A percentile compares a stretch with the other conserved stretches of the same genome.
Conservation (phyloP, 2,888 invertebrate genomes). For the Troides oblongomaculatus region DNA sequence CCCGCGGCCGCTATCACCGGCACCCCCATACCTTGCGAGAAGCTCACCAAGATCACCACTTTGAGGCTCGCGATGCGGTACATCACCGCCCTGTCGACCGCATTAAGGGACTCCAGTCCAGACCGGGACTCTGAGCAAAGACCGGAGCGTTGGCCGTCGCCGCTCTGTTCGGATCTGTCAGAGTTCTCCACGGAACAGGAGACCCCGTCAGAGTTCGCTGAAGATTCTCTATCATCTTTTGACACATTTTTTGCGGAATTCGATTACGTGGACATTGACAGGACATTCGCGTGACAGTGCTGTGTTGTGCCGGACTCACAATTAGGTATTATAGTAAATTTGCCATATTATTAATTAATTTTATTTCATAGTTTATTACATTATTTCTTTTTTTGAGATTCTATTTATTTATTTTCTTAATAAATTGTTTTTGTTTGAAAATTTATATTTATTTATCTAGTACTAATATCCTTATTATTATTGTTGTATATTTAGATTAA, state of each 20-base stretch:
- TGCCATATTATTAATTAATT: conserved; percentile 74
- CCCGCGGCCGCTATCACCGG: conserved; percentile 82
- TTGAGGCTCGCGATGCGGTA: conserved; percentile 92
- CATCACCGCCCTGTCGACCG: conserved; percentile 86
- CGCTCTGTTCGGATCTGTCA: conserved; percentile 77
- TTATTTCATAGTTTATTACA: conserved; percentile 55
- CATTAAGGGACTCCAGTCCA: conserved; percentile 73
- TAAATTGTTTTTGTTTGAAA: conserved; percentile 71
- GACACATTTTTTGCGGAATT: conserved; percentile 78
- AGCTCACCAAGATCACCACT: conserved; percentile 94
- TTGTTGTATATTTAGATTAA: not conserved
- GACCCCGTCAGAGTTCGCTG: conserved; percentile 73
- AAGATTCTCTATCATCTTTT: conserved; percentile 80
- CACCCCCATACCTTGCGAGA: conserved; percentile 82
- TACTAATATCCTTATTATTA: not conserved
- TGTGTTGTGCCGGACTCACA: conserved; percentile 47
- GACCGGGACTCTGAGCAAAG: conserved; percentile 49
- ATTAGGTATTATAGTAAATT: conserved; percentile 63
- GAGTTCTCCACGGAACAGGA: conserved; percentile 73
- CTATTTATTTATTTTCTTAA: conserved; percentile 60
- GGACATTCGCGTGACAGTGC: conserved; percentile 74
- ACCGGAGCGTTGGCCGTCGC: conserved; percentile 69
- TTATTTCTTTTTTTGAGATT: conserved; percentile 63
- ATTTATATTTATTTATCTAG: conserved; percentile 43
- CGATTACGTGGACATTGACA: conserved; percentile 72